Evolutionary conservation across 2,797 vertebrate genomes (phyloP), one percentile per base, ranked within the genome.

Genomic region (Aselliscus stoliczkanus): DNA sequence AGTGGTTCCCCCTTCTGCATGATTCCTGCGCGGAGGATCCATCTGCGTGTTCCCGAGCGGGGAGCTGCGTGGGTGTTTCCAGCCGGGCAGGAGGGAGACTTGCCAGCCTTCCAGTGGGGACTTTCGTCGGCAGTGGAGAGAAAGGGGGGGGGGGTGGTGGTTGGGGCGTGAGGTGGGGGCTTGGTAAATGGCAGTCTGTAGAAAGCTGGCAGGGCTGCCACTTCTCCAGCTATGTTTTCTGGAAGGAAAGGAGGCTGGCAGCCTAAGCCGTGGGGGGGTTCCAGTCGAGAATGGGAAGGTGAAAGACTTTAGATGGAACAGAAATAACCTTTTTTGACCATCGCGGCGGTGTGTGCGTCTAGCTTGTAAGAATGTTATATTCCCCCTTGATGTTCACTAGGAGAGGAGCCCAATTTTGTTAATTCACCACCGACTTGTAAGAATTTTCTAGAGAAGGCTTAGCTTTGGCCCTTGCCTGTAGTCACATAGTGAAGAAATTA

Each of bases 21-120:
- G 90, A 88, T 92, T 89, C 75, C 94, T 94, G 95, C 56, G 56
- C 67, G 1, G 39, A 62, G 92, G 92, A 93, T 96, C 97, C 95
- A 96, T 96, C 97, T 96, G 96, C 91, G 93, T 94, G 97, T 81
- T 96, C 84, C 31, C 42, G 79, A 34, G 47, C 17, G 75, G 47
- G 72, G 34, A 42, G 87, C 88, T 88, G 97, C 96, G 97, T 95
- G 95, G 97, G 97, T 80, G 97, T 96, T 80, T 56, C 69, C 97
- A 97, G 81, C 96, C 70, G 8, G 94, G 81, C 89, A 69, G 9
- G 88, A 64, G 89, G 72, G 95, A 85, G 93, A 70, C 42, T 82
- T 79, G 97, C 96, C 96, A 97, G 83, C 86, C 92, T 87, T 88
- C 31, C 83, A 67, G 76, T 31, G 94, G 89, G 92, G 92, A 88